Evolutionary conservation across 2,888 invertebrate species (phyloP).

Genomic region (Argyra leucocephala): DNA sequence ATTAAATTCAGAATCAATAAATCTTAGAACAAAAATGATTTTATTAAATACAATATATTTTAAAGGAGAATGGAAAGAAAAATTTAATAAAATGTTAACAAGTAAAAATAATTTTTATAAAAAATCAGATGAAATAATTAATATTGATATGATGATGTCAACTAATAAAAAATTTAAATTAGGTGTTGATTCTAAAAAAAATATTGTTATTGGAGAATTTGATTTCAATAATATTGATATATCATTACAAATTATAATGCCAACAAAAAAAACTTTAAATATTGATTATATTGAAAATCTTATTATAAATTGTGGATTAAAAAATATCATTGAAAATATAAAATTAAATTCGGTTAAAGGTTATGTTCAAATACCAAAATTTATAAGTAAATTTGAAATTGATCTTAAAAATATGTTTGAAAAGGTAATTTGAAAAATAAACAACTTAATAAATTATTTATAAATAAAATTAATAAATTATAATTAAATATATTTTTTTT

Average conservation of each 20-base stretch:
- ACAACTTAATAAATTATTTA: no score
- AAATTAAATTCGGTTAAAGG: slow-evolving; percentile 48
- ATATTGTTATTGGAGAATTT: slow-evolving; percentile 58
- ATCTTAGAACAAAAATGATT: slow-evolving; percentile 54
- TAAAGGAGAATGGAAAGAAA: slow-evolving; percentile 68
- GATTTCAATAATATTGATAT: slow-evolving; percentile 61
- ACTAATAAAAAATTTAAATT: slow-evolving; percentile 47
- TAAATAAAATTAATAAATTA: no score
- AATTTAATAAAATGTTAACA: slow-evolving; percentile 55
- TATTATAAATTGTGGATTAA: slow-evolving; percentile 36
- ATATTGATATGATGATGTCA: slow-evolving; percentile 62
- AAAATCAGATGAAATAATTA: slow-evolving; percentile 45
- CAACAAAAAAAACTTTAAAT: slow-evolving; percentile 56
- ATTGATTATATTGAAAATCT: slow-evolving; percentile 25
- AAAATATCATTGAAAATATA: slow-evolving; percentile 52
- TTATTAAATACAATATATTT: slow-evolving; percentile 80
- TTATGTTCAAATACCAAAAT: slow-evolving; percentile 56
- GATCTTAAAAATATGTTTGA: slow-evolving; percentile 51
- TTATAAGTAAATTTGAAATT: slow-evolving; percentile 67
- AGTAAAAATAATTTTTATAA: slow-evolving; percentile 57
- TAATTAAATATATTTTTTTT: no score
- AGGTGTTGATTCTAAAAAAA: slow-evolving; percentile 44
- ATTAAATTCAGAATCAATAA: slow-evolving; percentile 51
- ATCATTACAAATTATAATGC: slow-evolving; percentile 69
- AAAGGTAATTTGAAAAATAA: slow-evolving; percentile 47